Evolutionary conservation across 2,888 invertebrate genomes (phyloP).

Genomic region (Leptopterna dolabrata): DNA sequence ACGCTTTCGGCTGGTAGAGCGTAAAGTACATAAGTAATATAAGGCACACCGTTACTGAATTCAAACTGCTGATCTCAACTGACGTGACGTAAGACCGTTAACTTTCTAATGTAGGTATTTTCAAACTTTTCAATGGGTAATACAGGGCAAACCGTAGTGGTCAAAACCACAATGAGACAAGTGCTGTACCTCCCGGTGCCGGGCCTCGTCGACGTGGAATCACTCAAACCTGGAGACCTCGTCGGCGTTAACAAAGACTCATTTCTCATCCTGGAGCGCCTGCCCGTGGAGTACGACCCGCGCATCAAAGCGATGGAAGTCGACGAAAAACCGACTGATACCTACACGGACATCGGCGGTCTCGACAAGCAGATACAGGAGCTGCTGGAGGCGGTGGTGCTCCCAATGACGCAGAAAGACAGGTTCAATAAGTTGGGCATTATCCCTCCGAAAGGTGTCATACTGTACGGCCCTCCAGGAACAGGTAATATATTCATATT

Average conservation of each 20-base stretch:
- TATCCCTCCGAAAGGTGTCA: constrained; percentile 96
- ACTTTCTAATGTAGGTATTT: too few relatives aligned
- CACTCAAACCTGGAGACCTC: constrained; percentile 95
- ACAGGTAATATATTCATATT: constrained; percentile 70
- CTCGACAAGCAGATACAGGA: constrained; percentile 97
- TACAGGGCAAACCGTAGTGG: constrained; percentile 98
- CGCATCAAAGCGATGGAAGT: constrained; percentile 99
- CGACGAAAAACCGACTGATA: constrained; percentile 98
- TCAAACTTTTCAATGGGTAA: constrained; percentile 75
- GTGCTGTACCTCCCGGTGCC: constrained; percentile 69
- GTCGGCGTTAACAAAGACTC: constrained; percentile 97
- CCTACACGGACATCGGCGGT: constrained; percentile 99
- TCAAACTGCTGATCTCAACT: too few relatives aligned
- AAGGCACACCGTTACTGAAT: too few relatives aligned
- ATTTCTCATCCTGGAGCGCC: constrained; percentile 94
- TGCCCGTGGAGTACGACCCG: constrained; percentile 97
- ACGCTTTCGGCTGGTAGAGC: too few relatives aligned
- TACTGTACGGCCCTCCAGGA: constrained; percentile 92
- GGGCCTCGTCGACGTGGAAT: constrained; percentile 97
- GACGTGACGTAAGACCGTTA: too few relatives aligned
- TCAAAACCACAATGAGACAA: constrained; percentile 72
- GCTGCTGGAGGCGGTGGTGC: constrained; percentile 97
- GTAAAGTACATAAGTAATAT: too few relatives aligned
- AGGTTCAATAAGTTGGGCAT: constrained; percentile 97
- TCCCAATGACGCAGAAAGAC: constrained; percentile 99